Percentiles rank a stretch among this genome's conserved stretches.
These are phyloP conservation scores for Cydia amplana DNA, from an alignment of 1,140 invertebrate species.

Conservation along the genomic window DNA sequence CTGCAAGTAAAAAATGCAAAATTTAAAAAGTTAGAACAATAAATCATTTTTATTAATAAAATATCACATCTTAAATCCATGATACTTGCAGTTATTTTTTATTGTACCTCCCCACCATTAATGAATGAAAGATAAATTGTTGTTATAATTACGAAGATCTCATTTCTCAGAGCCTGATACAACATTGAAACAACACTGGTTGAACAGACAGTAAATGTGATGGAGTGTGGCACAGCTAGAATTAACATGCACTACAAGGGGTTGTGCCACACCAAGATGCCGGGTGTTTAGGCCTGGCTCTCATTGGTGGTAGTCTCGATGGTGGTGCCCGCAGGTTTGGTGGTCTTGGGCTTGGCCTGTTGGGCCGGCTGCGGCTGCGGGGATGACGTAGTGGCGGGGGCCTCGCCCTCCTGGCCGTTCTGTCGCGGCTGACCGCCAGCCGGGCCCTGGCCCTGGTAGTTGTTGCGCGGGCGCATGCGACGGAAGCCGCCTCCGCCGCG, in stretches of 20 bases:
- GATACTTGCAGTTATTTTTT: slow-evolving; percentile 69
- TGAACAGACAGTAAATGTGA: slow-evolving; percentile 54
- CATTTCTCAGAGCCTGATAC: slow-evolving; percentile 42
- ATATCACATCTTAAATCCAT: slow-evolving; percentile 75
- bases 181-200: slow-evolving; percentile 55
- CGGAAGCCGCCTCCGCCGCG: slow-evolving; percentile 60
- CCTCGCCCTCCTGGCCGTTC: slow-evolving; percentile 53
- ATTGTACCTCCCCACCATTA: slow-evolving; percentile 47
- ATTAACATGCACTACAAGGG: slow-evolving; percentile 58
- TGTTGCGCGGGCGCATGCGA: slow-evolving; percentile 62
- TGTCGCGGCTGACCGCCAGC: slow-evolving; percentile 43
- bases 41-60: slow-evolving; percentile 67
- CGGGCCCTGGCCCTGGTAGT: slow-evolving; percentile 43
- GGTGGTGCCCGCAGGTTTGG: slow-evolving; percentile 57
- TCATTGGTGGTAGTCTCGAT: slow-evolving; percentile 75
- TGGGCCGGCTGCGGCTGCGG: slow-evolving; percentile 45
- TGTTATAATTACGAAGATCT: slow-evolving; percentile 41
- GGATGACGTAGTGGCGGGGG: slow-evolving; percentile 48
- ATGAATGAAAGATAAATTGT: slow-evolving; percentile 40
- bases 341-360: slow-evolving; percentile 58
- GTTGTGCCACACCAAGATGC: slow-evolving; percentile 53
- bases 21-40: slow-evolving; percentile 49
- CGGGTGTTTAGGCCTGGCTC: slow-evolving; percentile 71
- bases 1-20: slow-evolving; percentile 38
- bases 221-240: slow-evolving; percentile 59